Conservation (phyloP, 2,888 invertebrate genomes). For the Cactoblastis cactorum region DNA sequence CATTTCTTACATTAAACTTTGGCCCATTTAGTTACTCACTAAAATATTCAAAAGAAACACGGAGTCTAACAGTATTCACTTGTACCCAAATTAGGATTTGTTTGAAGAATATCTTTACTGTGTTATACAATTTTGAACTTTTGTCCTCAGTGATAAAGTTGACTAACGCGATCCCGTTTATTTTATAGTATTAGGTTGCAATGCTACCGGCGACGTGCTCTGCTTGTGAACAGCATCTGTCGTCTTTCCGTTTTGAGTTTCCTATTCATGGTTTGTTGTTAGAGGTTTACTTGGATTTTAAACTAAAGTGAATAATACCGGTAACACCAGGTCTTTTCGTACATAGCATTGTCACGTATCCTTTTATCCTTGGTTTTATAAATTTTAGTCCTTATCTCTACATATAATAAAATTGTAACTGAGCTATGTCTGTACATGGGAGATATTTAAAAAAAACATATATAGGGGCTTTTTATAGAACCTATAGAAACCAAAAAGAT, state of each 20-base stretch:
- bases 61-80: constrained; percentile 53
- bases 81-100: constrained; percentile 38
- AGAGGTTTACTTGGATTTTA: constrained; percentile 3
- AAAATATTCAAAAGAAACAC: constrained; percentile 4
- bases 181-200: constrained; percentile 10
- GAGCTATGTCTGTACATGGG: no score
- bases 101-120: neutral
- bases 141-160: neutral
- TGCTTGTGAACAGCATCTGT: constrained; percentile 36
- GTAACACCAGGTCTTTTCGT: no score
- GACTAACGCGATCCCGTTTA: neutral
- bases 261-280: constrained; percentile 8
- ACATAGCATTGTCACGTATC: no score
- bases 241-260: constrained; percentile 40
- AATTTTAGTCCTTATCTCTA: no score
- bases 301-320: neutral
- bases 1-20: no score
- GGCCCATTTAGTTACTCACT: neutral
- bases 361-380: no score
- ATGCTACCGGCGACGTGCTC: constrained; percentile 4
- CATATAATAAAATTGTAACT: no score
- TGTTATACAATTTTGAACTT: neutral
- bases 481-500: no score
- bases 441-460: no score
- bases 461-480: no score